Conservation (phyloP, 37 sponge, comb jelly and placozoan species). For the Geodia barretti region DNA sequence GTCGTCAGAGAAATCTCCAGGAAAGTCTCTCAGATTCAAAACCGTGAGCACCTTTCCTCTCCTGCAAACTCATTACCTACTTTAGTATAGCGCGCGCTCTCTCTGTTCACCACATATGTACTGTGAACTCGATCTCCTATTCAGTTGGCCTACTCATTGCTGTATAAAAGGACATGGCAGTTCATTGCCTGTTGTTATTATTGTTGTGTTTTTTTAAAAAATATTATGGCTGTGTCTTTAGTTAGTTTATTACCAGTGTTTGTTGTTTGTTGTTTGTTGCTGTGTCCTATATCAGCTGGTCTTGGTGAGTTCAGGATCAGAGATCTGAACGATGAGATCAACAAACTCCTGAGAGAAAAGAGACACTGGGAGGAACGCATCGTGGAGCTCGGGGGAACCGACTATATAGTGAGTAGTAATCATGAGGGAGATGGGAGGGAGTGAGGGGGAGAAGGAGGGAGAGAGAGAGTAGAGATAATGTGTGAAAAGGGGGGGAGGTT, state of each 20-base stretch:
- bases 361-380: constrained; percentile 97
- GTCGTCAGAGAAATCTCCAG: constrained; percentile 88
- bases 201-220: neutral
- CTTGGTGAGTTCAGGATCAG: constrained; percentile 95
- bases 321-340: constrained; percentile 97
- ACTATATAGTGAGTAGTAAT: constrained; percentile 62
- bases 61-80: too few species aligned
- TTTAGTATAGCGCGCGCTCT: too few species aligned
- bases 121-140: too few species aligned
- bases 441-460: constrained; percentile 11
- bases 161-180: neutral
- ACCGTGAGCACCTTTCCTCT: constrained; percentile 81
- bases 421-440: neutral
- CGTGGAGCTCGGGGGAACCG: constrained; percentile 88
- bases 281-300: too few species aligned
- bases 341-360: constrained; percentile 95
- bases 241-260: neutral
- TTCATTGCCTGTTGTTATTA: neutral
- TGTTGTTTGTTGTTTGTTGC: neutral
- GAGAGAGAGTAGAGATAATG: neutral
- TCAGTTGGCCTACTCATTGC: neutral
- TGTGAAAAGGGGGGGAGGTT: neutral
- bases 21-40: constrained; percentile 97
- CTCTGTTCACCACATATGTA: too few species aligned
- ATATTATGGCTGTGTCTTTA: neutral